Conservation (phyloP, 2,797 vertebrate genomes). For the Neosalanx taihuensis region DNA sequence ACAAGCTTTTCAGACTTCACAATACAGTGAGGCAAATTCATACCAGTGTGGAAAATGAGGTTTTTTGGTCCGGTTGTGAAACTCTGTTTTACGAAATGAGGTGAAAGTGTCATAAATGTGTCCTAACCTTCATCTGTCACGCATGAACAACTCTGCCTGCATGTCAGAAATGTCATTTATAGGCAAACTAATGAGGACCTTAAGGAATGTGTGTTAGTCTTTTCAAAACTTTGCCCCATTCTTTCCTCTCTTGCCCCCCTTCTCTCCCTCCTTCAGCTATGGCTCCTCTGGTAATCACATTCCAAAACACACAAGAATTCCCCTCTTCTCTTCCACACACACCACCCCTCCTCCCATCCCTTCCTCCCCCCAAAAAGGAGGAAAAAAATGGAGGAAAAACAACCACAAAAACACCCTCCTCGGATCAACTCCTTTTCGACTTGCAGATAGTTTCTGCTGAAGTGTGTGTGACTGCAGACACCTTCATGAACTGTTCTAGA, state of each 20-base stretch:
- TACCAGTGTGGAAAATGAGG: not conserved
- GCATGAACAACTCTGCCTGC: slow-evolving; percentile 52
- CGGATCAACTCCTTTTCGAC: not conserved
- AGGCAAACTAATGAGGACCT: slow-evolving; percentile 27
- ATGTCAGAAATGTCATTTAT: slow-evolving; percentile 52
- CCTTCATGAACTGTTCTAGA: not conserved
- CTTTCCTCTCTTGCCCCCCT: slow-evolving; percentile 12
- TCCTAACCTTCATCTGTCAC: slow-evolving; percentile 37
- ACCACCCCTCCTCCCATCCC: slow-evolving; percentile 14
- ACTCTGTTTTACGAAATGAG: not conserved
- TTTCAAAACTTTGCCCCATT: slow-evolving; percentile 54
- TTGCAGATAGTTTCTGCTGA: not conserved
- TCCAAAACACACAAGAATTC: slow-evolving; percentile 69
- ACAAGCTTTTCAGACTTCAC: too few species aligned
- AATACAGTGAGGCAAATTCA: not conserved
- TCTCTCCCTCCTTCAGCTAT: slow-evolving; percentile 59
- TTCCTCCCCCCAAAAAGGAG: not conserved
- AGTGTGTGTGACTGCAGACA: not conserved
- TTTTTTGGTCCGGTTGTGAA: not conserved
- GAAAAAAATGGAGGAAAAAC: not conserved
- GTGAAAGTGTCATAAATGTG: not conserved
- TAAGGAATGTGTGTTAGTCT: slow-evolving; percentile 62
- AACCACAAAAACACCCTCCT: not conserved
- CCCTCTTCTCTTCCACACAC: slow-evolving; percentile 48
- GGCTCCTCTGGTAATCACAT: slow-evolving; percentile 66